phyloP scores from a whole-genome alignment of 2,113 vertebrate species.

The Lipotes vexillifer region DNA sequence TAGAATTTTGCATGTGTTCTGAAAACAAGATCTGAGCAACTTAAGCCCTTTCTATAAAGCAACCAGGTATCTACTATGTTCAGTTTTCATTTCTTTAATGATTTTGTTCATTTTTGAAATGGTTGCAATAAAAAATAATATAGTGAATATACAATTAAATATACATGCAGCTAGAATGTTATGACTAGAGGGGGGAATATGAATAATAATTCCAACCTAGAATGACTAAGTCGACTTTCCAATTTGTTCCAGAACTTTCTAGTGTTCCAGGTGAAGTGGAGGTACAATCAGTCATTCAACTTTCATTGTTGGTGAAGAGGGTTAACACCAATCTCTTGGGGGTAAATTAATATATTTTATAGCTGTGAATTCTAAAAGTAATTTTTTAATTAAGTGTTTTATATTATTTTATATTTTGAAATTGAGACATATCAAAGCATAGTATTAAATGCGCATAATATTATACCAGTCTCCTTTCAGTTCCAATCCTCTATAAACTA shows the following conservation, averaged over 20 bases:
- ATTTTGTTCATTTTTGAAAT: background rate
- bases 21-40: background rate
- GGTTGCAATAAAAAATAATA: background rate
- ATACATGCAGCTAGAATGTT: background rate
- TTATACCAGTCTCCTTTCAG: background rate
- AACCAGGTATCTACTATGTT: background rate
- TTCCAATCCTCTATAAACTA: background rate
- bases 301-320: background rate
- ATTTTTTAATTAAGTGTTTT: background rate
- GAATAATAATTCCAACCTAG: background rate
- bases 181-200: background rate
- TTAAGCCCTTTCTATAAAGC: background rate
- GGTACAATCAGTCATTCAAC: rapidly evolving
- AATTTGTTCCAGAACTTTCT: background rate
- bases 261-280: background rate
- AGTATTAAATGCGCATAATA: background rate
- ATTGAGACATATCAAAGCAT: background rate
- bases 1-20: background rate
- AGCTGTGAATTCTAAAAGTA: background rate
- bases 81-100: background rate
- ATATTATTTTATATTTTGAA: background rate
- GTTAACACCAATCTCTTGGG: background rate
- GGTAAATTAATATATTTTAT: background rate
- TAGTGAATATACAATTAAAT: background rate
- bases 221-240: background rate